Conservation (phyloP, 2,113 vertebrate species). For the Piprites chloris region DNA sequence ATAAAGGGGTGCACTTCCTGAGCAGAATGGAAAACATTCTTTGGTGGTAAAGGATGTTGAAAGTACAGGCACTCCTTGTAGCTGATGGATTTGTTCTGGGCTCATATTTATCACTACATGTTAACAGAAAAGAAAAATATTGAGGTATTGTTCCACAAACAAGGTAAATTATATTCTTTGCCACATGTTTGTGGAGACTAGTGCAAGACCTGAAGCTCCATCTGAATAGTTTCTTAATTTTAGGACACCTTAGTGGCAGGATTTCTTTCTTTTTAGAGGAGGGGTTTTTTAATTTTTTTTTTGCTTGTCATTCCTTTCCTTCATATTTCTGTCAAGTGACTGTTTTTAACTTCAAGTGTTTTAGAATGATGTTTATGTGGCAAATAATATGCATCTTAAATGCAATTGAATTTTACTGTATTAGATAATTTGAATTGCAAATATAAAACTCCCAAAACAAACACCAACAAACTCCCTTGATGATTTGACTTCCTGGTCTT, state of each 20-base stretch:
- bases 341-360: not conserved
- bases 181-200: not conserved
- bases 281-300: not conserved
- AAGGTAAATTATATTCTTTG: not conserved
- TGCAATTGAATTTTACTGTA: not conserved
- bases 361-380: not conserved
- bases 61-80: slow-evolving; percentile 19
- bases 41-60: slow-evolving; percentile 9
- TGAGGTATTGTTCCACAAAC: not conserved
- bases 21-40: not conserved
- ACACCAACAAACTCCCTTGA: not conserved
- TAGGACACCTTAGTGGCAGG: not conserved
- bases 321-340: not conserved
- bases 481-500: not conserved
- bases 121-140: not conserved
- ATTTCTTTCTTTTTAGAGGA: not conserved
- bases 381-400: not conserved
- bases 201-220: not conserved
- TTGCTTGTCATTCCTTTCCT: not conserved
- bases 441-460: not conserved
- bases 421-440: not conserved
- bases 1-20: slow-evolving; percentile 15
- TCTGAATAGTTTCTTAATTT: not conserved
- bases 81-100: slow-evolving; percentile 6
- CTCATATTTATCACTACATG: not conserved